phyloP scores from a whole-genome alignment of 2,888 invertebrate genomes.

The Drosophila kokeensis region DNA sequence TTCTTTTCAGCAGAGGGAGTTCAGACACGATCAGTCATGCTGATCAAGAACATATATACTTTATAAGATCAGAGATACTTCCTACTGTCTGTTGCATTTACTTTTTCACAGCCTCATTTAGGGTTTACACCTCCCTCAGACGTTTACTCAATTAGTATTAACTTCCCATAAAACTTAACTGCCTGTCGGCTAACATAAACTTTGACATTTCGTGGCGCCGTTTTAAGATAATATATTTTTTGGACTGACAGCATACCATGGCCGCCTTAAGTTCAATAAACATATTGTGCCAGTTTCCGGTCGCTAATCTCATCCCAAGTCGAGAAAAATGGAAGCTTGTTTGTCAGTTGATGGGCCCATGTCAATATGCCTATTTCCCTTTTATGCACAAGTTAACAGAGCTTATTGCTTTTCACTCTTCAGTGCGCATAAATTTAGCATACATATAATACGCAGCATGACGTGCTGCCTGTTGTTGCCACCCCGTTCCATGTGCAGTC shows the following conservation, averaged over 20 bases:
- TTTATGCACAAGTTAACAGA: slow-evolving; percentile 78
- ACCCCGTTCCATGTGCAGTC: slow-evolving; percentile 46
- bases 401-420: slow-evolving; percentile 79
- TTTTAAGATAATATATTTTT: slow-evolving; percentile 17
- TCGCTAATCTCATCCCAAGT: background rate
- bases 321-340: background rate
- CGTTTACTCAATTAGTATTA: background rate
- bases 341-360: slow-evolving; percentile 30
- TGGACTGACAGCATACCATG: slow-evolving; percentile 13
- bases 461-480: slow-evolving; percentile 32
- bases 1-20: too few species aligned
- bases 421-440: slow-evolving; percentile 78
- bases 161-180: background rate
- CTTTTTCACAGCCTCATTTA: background rate
- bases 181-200: background rate
- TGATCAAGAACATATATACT: background rate
- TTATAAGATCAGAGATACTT: background rate
- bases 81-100: background rate
- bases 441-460: slow-evolving; percentile 63
- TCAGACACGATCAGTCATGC: background rate
- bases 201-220: background rate
- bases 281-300: slow-evolving; percentile 40
- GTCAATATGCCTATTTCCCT: slow-evolving; percentile 72
- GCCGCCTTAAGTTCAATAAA: slow-evolving; percentile 50
- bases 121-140: background rate